Evolutionary conservation across 2,888 invertebrate species (phyloP), one percentile per base, ranked within the genome.

Genomic region (Dolichomitus sp.): DNA sequence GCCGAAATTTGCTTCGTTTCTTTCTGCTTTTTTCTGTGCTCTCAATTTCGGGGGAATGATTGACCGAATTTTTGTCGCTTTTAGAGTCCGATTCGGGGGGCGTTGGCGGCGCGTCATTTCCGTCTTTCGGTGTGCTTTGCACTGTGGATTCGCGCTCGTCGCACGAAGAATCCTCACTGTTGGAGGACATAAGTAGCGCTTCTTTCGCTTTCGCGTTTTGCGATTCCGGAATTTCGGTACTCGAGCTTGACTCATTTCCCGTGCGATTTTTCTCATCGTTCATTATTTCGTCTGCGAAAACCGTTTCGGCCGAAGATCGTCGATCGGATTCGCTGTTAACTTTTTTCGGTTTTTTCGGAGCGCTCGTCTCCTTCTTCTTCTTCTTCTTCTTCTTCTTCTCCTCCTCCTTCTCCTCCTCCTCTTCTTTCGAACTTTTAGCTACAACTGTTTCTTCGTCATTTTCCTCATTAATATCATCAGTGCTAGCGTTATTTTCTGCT

Each of bases 1-100:
- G 23, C 52, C 85, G 80, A 33, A 87, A 83, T 70, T 57, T 88
- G 30, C 68, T 85, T 52, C 63, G 83, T 59, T 85, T 88, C 0
- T 48, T 66, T 80, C 69, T 78, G 61, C n/a, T 14, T 27, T 74
- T 54, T 19, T 76, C 45, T 7, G n/a, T 42, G 2, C 14, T 40
- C 2, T 72, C 65, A 19, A 9, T 37, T 37, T 37, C 37, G 37
- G 9, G 37, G 6, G 37, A 9, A 6, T 9, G 37, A 9, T 37
- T 9, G 9, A 37, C 37, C 9, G 11, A 27, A 52, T 27, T 40
- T 54, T 61, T 65, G 1, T 42, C 57, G 19, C 57, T 70, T 17
- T 86, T 84, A 0, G 85, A 80, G 27, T 85, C 75, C 4, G 75
- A 80, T 19, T 85, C 81, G 1, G 69, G 69, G 2, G 80, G 68